Base-by-base conservation (phyloP, 2,113 vertebrate genomes). In the Scatophagus argus region DNA sequence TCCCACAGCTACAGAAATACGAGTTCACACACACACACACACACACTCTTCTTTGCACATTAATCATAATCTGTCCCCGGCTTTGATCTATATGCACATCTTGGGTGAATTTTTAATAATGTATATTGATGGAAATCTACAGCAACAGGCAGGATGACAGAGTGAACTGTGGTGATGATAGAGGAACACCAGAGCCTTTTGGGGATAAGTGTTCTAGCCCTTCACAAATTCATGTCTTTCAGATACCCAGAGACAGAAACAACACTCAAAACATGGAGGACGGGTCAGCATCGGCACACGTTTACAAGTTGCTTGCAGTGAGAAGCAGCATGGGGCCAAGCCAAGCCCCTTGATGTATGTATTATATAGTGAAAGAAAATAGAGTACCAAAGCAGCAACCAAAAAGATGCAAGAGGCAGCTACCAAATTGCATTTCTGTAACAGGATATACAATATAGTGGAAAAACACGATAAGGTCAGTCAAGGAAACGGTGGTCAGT, bases 181-280 rank as follows among this genome's bases (percentile, higher is more conserved):
- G 68, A 81, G 79, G 88, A 93, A 89, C 88, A 84, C 79, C 58
- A 16, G 76, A 73, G 49, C 83, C 90, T 77, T 36, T 76, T 25
- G 44, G 83, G 76, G 79, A 46, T 61, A 66, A 65, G 77, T 91
- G 85, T 88, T 91, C 88, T 88, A 93, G 91, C 88, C 87, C 91
- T 93, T 93, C 86, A 83, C 90, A 93, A 91, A 88, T 92, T 72
- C 63, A 80, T 47, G 10, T 83, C 41, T 54, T 32, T n/a, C 21
- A 68, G 49, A 62, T 47, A 70, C 1, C 0, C 3, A 14, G 44
- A 27, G 29, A 51, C 41, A 38, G 6, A 74, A 51, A 54, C 6
- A 21, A 31, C 43, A 46, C 58, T 69, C 13, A 12, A 61, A 38
- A 56, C 19, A 61, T 51, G 41, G 41, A 65, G 16, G 56, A 54